phyloP scores from a whole-genome alignment of 2,797 vertebrate genomes.

The Sibirionetta formosa region DNA sequence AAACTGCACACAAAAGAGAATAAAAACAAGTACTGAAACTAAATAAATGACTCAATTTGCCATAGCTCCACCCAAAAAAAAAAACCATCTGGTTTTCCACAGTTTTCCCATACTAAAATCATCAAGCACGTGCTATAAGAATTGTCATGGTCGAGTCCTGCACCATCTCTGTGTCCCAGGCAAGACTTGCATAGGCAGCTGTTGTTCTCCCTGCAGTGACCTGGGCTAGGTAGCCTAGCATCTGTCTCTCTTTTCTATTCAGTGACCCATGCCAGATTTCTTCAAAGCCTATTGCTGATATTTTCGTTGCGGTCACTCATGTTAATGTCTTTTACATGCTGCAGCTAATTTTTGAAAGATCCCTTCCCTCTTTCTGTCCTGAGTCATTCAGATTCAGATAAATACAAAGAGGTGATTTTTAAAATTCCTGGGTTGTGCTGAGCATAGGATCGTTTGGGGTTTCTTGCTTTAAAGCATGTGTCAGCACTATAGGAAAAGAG shows the following conservation, averaged over 20 bases:
- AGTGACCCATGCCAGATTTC: conserved; percentile 43
- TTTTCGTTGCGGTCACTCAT: conserved; percentile 39
- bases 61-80: not conserved
- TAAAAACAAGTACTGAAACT: not conserved
- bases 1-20: not conserved
- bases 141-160: not conserved
- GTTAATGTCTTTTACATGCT: conserved; percentile 24
- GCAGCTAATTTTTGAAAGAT: conserved; percentile 22
- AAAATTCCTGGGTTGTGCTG: not conserved
- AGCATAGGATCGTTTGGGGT: not conserved
- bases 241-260: conserved; percentile 59
- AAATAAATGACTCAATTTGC: not conserved
- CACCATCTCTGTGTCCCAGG: not conserved
- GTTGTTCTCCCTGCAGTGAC: conserved; percentile 64
- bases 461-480: not conserved
- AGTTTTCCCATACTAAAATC: not conserved
- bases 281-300: conserved; percentile 26
- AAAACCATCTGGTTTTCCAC: not conserved
- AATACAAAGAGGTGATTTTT: not conserved
- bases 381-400: not conserved
- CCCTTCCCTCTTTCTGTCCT: not conserved
- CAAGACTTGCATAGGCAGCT: conserved; percentile 24
- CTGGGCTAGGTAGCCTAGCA: conserved; percentile 14
- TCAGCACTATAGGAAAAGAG: not conserved
- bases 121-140: not conserved